phyloP scores from a whole-genome alignment of 1,140 invertebrate species.

The Andrena cerasifolii region DNA sequence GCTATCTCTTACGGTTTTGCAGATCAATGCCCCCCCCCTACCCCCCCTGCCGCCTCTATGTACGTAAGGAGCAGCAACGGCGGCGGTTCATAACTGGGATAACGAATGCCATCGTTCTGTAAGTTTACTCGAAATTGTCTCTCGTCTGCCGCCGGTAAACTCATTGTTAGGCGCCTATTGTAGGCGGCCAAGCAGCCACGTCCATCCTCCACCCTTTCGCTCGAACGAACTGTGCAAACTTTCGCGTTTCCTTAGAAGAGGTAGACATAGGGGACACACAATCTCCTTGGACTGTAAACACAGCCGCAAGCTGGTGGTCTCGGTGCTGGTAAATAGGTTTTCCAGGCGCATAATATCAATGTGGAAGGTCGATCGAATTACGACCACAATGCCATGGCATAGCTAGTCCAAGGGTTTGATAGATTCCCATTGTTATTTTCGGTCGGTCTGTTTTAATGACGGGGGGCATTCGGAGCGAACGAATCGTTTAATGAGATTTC shows the following conservation, averaged over 20 bases:
- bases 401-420: background rate
- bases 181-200: constrained; percentile 22
- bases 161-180: constrained; percentile 52
- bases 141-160: constrained; percentile 40
- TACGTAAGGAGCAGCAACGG: constrained; percentile 47
- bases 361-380: constrained; percentile 35
- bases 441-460: too few species aligned
- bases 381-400: background rate
- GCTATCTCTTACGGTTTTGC: constrained; percentile 52
- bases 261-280: constrained; percentile 49
- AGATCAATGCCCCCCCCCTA: constrained; percentile 54
- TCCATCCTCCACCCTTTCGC: constrained; percentile 27
- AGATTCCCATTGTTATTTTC: background rate
- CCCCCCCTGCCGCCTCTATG: background rate
- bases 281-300: constrained; percentile 50
- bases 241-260: constrained; percentile 38
- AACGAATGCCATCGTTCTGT: constrained; percentile 56
- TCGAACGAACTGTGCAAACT: constrained; percentile 53
- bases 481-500: too few species aligned
- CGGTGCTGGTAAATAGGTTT: constrained; percentile 40
- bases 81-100: constrained; percentile 52
- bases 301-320: constrained; percentile 11
- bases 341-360: constrained; percentile 43
- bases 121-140: constrained; percentile 49
- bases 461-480: too few species aligned